Conservation (phyloP, 2,888 invertebrate species). For the Callosobruchus maculatus region DNA sequence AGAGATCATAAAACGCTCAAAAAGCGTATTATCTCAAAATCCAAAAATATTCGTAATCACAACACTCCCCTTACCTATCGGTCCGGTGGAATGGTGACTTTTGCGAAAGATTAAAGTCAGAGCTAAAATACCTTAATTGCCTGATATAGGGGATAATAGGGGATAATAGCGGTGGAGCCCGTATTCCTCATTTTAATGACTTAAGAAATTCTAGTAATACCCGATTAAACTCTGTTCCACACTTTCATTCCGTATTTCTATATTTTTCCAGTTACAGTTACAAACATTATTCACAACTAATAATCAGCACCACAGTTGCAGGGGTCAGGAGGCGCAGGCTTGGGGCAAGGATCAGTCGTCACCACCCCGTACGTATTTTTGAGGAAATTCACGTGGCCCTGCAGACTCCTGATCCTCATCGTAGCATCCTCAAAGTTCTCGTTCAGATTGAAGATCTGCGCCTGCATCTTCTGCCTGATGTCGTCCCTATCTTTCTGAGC, state of each 20-base stretch:
- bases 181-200: too few species aligned
- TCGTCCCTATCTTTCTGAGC: conserved; percentile 69
- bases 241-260: background rate
- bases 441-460: conserved; percentile 62
- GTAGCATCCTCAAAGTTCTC: conserved; percentile 68
- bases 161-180: too few species aligned
- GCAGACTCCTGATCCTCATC: conserved; percentile 59
- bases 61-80: too few species aligned
- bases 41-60: too few species aligned
- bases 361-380: conserved; percentile 49
- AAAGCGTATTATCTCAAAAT: too few species aligned
- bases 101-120: too few species aligned
- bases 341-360: conserved; percentile 16
- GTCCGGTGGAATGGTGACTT: too few species aligned
- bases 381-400: conserved; percentile 61
- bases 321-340: conserved; percentile 26
- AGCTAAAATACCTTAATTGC: too few species aligned
- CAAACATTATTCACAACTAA: conserved; percentile 3
- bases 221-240: too few species aligned
- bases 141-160: too few species aligned
- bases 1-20: too few species aligned
- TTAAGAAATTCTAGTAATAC: too few species aligned
- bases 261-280: background rate
- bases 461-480: conserved; percentile 66
- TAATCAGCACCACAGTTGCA: conserved; percentile 37